Conservation (phyloP, 1,140 invertebrate genomes). For the Spodoptera frugiperda region DNA sequence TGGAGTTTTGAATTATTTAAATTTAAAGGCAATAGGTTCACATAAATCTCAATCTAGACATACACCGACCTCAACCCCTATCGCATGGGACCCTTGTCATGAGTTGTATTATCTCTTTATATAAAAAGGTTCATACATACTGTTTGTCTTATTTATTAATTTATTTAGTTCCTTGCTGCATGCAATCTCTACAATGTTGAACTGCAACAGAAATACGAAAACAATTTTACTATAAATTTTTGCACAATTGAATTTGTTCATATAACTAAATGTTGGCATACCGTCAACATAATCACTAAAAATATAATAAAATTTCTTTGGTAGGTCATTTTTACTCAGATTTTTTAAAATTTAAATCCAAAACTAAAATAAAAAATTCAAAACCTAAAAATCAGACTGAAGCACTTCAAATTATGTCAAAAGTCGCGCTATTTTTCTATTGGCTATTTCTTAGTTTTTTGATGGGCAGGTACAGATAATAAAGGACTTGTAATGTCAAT, state of each 20-base stretch:
- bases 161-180: neutral
- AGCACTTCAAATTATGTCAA: conserved; percentile 12
- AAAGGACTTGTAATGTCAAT: too few relatives aligned
- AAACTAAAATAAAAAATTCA: neutral
- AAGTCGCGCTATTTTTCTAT: conserved; percentile 1
- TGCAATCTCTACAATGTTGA: conserved; percentile 15
- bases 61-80: too few relatives aligned
- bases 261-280: neutral
- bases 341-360: neutral
- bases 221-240: neutral
- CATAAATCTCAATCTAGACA: too few relatives aligned
- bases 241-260: neutral
- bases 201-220: neutral
- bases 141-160: neutral
- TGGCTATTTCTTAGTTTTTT: too few relatives aligned
- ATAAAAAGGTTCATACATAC: neutral
- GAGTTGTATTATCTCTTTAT: neutral
- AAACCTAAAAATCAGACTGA: too few relatives aligned
- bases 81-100: neutral
- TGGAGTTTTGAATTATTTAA: too few relatives aligned
- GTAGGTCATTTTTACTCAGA: neutral
- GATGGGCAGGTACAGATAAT: too few relatives aligned
- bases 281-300: conserved; percentile 1
- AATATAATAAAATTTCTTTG: neutral
- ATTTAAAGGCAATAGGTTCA: too few relatives aligned